Conservation (phyloP, 2,888 invertebrate species). For the Polydesmus complanatus region DNA sequence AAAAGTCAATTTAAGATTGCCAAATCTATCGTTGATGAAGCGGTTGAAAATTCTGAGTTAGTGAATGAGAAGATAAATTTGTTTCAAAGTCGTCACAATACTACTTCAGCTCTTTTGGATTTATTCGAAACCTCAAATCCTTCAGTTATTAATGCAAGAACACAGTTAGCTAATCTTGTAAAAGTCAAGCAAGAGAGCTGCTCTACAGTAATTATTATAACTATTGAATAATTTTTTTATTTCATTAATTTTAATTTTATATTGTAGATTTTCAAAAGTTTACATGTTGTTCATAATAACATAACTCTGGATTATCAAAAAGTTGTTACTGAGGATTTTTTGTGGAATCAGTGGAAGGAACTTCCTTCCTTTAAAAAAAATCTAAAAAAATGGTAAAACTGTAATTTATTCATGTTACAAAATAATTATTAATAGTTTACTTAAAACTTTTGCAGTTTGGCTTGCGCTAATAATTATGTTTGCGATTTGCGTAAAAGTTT, state of each 20-base stretch:
- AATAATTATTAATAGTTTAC: neutral
- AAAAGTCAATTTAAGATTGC: constrained; percentile 1
- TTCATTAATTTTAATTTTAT: neutral
- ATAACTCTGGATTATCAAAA: constrained; percentile 3
- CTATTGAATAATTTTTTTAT: neutral
- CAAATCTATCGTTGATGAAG: constrained; percentile 3
- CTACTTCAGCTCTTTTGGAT: constrained; percentile 9
- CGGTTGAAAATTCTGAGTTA: neutral
- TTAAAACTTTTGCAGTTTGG: constrained; percentile 16
- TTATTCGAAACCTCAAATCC: constrained; percentile 1
- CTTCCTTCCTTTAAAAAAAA: constrained; percentile 1
- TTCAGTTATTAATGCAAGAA: constrained; percentile 5
- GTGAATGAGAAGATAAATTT: constrained; percentile 12
- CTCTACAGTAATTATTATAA: constrained; percentile 2
- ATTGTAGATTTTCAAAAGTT: constrained; percentile 7
- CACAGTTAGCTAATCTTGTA: constrained; percentile 11
- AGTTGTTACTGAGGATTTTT: constrained; percentile 4
- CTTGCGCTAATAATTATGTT: constrained; percentile 49
- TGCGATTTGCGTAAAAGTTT: constrained; percentile 71
- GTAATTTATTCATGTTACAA: neutral
- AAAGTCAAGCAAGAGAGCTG: constrained; percentile 16
- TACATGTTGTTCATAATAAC: neutral
- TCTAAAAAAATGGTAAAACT: constrained; percentile 7
- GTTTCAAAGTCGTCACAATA: constrained; percentile 10
- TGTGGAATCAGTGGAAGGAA: constrained; percentile 12